Conservation (phyloP, 2,113 vertebrate genomes). For the Anolis carolinensis region DNA sequence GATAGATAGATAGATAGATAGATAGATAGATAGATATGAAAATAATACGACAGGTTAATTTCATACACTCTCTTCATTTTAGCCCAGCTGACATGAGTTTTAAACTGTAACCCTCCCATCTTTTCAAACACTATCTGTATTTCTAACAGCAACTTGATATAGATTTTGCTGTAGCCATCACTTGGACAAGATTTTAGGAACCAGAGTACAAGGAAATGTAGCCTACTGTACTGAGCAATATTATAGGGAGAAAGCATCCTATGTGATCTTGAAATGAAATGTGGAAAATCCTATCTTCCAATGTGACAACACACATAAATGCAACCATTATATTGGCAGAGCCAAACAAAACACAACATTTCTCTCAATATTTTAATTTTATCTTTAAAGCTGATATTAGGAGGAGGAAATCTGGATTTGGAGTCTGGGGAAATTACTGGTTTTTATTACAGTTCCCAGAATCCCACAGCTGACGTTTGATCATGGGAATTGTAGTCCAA, state of each 20-base stretch:
- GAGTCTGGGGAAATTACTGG: background rate
- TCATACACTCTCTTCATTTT: background rate
- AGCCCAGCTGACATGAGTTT: background rate
- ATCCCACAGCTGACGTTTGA: too few species aligned
- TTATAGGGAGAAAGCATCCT: background rate
- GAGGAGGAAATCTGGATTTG: background rate
- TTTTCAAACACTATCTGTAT: background rate
- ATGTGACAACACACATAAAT: background rate
- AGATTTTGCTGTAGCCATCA: constrained; percentile 18
- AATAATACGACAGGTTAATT: constrained; percentile 20
- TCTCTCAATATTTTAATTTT: background rate
- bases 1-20: too few species aligned
- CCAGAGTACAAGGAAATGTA: background rate
- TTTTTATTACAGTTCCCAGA: too few species aligned
- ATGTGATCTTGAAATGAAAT: background rate
- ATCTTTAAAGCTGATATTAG: background rate
- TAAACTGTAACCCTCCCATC: constrained; percentile 6
- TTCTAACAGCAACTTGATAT: background rate
- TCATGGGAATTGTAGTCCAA: too few species aligned
- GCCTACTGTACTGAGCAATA: background rate
- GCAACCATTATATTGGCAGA: too few species aligned
- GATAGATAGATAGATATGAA: constrained; percentile 1
- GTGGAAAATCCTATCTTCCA: too few species aligned
- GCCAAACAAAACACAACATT: background rate
- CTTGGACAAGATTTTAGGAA: background rate